phyloP scores from a whole-genome alignment of 2,888 invertebrate genomes.

The Clistopyga incitator region DNA sequence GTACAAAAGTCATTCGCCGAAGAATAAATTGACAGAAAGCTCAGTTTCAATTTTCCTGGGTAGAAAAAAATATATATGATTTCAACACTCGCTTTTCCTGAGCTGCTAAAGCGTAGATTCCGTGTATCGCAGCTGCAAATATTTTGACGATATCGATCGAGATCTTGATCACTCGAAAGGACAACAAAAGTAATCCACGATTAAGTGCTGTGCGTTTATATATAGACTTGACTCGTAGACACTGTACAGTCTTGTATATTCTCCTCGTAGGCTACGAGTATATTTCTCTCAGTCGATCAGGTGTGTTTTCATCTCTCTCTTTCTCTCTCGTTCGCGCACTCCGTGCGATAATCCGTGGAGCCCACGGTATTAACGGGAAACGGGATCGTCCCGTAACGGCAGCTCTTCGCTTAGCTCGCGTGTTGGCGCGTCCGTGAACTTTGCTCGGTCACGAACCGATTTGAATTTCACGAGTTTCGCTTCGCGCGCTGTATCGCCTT shows the following conservation, averaged over 20 bases:
- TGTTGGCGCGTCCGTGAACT: constrained; percentile 56
- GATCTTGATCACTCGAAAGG: constrained; percentile 20
- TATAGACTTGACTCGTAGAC: not conserved
- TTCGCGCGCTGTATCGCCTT: not conserved
- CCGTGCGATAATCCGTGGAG: constrained; percentile 32
- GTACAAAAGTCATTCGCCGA: no score
- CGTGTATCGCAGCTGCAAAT: not conserved
- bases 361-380: constrained; percentile 48
- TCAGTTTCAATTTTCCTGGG: no score
- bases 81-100: not conserved
- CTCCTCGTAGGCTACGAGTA: not conserved
- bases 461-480: constrained; percentile 45
- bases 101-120: not conserved
- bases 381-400: constrained; percentile 49
- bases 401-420: constrained; percentile 11
- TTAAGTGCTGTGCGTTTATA: not conserved
- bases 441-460: constrained; percentile 50
- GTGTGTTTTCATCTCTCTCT: not conserved
- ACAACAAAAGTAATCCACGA: constrained; percentile 13
- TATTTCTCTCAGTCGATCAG: not conserved
- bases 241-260: not conserved
- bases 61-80: no score
- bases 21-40: no score
- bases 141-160: no score
- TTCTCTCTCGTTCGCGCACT: not conserved